phyloP scores from a whole-genome alignment of 2,888 invertebrate species.

The Frankliniella intonsa region DNA sequence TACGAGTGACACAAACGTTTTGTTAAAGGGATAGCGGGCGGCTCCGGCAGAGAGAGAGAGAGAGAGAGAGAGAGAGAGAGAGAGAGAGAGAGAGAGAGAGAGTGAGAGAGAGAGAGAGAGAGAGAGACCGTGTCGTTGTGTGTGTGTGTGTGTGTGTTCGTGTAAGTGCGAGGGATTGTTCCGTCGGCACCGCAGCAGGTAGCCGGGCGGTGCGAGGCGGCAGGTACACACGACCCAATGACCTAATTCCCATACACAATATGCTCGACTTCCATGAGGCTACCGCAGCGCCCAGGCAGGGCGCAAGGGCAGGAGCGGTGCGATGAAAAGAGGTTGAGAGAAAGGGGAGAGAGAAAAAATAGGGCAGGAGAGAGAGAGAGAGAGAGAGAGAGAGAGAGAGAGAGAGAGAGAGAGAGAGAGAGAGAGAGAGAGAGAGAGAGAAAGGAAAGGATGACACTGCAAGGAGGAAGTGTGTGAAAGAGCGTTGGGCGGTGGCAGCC shows the following conservation, averaged over 20 bases:
- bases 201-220: too few relatives aligned
- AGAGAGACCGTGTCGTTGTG: not conserved
- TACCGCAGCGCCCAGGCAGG: too few relatives aligned
- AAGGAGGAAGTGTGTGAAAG: not conserved
- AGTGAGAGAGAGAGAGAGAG: not conserved
- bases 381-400: not conserved
- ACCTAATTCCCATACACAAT: too few relatives aligned
- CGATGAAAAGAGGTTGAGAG: too few relatives aligned
- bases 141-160: not conserved
- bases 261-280: too few relatives aligned
- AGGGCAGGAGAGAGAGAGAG: not conserved
- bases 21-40: slow-evolving; percentile 31
- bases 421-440: not conserved
- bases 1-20: slow-evolving; percentile 6
- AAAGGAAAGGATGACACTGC: too few relatives aligned
- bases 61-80: slow-evolving; percentile 30
- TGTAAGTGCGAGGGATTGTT: not conserved
- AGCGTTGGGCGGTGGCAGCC: not conserved
- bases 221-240: too few relatives aligned
- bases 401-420: not conserved
- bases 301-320: too few relatives aligned
- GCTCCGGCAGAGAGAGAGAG: slow-evolving; percentile 29
- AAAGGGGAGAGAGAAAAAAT: too few relatives aligned
- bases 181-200: not conserved
- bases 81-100: slow-evolving; percentile 28